A percentile compares a stretch with the other conserved stretches of the same genome.
phyloP scores from a whole-genome alignment of 2,888 invertebrate genomes.

The Teinopalpus imperialis region DNA sequence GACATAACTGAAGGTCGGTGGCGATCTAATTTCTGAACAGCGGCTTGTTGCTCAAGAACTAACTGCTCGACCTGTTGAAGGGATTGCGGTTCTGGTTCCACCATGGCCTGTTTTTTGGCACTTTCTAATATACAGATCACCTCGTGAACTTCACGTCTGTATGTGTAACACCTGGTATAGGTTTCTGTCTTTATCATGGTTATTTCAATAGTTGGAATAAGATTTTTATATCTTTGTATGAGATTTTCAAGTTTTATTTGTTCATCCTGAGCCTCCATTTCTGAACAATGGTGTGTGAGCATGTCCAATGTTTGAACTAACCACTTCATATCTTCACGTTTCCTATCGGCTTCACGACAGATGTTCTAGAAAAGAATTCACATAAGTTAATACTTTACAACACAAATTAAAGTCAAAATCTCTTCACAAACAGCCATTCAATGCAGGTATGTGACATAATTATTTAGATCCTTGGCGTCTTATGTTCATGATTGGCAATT shows the following conservation, averaged over 20 bases:
- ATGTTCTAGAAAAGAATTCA: conserved; percentile 86
- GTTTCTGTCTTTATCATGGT: conserved; percentile 96
- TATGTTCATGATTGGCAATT: no score
- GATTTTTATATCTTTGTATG: conserved; percentile 93
- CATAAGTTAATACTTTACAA: no score
- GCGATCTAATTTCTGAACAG: conserved; percentile 91
- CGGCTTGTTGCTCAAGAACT: conserved; percentile 91
- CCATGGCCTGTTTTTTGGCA: conserved; percentile 87
- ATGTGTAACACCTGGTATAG: conserved; percentile 95
- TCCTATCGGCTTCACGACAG: conserved; percentile 94
- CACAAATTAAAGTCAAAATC: no score
- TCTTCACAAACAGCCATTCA: no score
- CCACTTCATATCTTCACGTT: conserved; percentile 97
- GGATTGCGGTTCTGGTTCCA: conserved; percentile 85
- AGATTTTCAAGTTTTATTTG: conserved; percentile 91
- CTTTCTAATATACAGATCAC: conserved; percentile 89
- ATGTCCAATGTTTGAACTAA: conserved; percentile 94
- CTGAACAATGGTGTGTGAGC: conserved; percentile 90
- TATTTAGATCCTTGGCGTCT: no score
- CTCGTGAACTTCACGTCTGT: conserved; percentile 93
- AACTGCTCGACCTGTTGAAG: conserved; percentile 88
- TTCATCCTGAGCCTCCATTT: conserved; percentile 89
- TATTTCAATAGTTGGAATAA: conserved; percentile 95
- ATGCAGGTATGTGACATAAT: no score
- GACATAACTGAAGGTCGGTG: conserved; percentile 93